These are phyloP conservation scores for Propsilocerus akamusi DNA, from an alignment of 1,140 invertebrate species.

Conservation along the genomic window DNA sequence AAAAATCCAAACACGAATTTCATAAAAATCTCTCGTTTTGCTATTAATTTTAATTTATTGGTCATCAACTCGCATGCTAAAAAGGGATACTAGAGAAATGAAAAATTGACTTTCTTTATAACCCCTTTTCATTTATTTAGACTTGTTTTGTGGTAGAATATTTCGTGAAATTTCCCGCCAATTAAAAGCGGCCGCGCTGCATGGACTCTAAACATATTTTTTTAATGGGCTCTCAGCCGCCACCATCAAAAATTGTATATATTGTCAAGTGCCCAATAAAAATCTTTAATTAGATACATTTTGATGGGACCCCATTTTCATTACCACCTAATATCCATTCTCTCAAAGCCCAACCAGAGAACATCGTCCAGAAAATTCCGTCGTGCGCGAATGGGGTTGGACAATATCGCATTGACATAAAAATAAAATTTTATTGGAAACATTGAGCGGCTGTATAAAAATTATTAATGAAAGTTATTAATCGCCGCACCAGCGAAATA, in stretches of 20 bases:
- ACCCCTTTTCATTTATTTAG: not conserved
- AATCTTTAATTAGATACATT: constrained; percentile 3
- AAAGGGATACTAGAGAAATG: too few relatives aligned
- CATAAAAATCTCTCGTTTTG: too few relatives aligned
- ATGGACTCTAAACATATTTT: not conserved
- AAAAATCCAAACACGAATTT: too few relatives aligned
- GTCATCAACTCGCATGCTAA: too few relatives aligned
- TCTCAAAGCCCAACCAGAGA: not conserved
- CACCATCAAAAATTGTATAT: too few relatives aligned
- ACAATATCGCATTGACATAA: not conserved
- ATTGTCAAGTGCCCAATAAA: constrained; percentile 3
- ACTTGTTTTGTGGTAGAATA: too few relatives aligned
- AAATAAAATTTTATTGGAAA: constrained; percentile 3
- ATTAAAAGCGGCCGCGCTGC: too few relatives aligned
- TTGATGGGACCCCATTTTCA: not conserved
- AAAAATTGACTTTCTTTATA: not conserved
- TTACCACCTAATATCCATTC: not conserved
- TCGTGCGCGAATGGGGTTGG: not conserved
- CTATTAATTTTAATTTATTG: too few relatives aligned
- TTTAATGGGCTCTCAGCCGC: not conserved
- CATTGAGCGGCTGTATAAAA: not conserved
- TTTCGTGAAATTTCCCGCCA: too few relatives aligned
- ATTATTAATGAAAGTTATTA: constrained; percentile 3
- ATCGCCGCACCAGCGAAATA: constrained; percentile 2
- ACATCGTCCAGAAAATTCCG: not conserved